Percentiles rank a stretch among this genome's conserved stretches.
These are phyloP conservation scores for Pachyuromys duprasi DNA, from an alignment of 2,797 vertebrate genomes.

Conservation along the genomic window DNA sequence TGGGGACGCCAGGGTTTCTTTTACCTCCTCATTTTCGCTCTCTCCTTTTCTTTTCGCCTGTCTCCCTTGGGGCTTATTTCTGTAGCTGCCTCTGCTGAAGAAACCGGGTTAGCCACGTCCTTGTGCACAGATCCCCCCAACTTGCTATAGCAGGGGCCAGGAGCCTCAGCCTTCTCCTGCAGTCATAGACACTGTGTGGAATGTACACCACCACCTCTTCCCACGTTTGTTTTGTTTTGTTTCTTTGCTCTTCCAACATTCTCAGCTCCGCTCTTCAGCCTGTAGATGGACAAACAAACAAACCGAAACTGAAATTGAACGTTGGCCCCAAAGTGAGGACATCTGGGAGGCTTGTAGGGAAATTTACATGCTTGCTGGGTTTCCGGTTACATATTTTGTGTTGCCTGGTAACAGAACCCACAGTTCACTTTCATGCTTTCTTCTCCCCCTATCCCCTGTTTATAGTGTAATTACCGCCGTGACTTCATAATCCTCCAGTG, in stretches of 20 bases:
- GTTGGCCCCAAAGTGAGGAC: constrained; percentile 73
- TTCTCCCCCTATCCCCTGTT: constrained; percentile 80
- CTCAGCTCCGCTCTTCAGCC: constrained; percentile 67
- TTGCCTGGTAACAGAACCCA: constrained; percentile 81
- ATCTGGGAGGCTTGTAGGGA: constrained; percentile 79
- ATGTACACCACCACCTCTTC: neutral
- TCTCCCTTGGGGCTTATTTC: neutral
- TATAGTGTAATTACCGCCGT: constrained; percentile 83
- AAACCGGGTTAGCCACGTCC: neutral
- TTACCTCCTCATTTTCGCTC: neutral
- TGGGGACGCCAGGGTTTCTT: neutral
- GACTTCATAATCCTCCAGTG: constrained; percentile 86
- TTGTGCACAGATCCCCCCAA: neutral
- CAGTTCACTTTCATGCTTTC: constrained; percentile 84
- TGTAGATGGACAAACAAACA: constrained; percentile 72
- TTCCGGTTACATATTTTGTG: constrained; percentile 79
- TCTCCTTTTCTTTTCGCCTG: neutral
- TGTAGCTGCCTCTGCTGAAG: neutral
- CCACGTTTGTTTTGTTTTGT: neutral
- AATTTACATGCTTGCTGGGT: constrained; percentile 61
- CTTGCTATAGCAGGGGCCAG: neutral
- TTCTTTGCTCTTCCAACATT: constrained; percentile 57
- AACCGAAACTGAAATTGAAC: constrained; percentile 86
- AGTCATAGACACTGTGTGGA: neutral
- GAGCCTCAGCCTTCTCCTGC: neutral